Evolutionary conservation across 2,888 invertebrate species (phyloP).

Genomic region (Malacosoma neustria): DNA sequence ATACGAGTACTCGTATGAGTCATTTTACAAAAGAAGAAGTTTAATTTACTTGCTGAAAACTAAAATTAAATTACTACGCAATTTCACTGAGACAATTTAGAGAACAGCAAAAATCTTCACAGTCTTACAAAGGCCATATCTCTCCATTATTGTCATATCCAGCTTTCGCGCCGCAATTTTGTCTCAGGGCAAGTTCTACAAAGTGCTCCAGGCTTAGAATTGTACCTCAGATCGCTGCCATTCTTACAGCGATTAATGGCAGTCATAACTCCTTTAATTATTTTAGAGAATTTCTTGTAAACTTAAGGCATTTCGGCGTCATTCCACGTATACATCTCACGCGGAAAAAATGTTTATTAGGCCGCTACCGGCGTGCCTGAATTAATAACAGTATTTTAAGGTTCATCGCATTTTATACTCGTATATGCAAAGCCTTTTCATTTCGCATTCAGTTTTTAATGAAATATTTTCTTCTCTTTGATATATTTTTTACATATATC

Average conservation of each 20-base stretch:
- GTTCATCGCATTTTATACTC: background rate
- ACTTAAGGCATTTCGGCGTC: conserved; percentile 12
- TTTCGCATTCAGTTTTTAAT: background rate
- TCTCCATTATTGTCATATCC: conserved; percentile 7
- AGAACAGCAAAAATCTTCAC: background rate
- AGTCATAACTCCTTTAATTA: conserved; percentile 27
- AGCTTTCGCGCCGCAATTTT: conserved; percentile 1
- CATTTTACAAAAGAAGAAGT: no score
- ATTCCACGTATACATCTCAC: conserved; percentile 6
- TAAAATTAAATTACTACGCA: background rate
- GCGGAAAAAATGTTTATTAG: conserved; percentile 2
- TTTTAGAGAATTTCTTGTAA: conserved; percentile 17
- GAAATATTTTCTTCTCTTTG: background rate
- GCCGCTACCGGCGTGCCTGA: background rate
- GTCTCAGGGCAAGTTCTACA: conserved; percentile 1
- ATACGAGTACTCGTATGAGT: no score
- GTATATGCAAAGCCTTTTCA: background rate
- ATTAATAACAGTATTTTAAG: conserved; percentile 3
- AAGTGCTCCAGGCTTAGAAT: conserved; percentile 1
- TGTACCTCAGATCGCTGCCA: conserved; percentile 14
- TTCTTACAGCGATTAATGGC: conserved; percentile 22
- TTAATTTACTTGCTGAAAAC: no score
- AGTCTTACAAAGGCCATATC: conserved; percentile 6
- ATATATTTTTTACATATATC: no score
- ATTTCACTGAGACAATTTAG: background rate